Evolutionary conservation across 2,797 vertebrate genomes (phyloP).

Genomic region (Chaetophractus vellerosus): DNA sequence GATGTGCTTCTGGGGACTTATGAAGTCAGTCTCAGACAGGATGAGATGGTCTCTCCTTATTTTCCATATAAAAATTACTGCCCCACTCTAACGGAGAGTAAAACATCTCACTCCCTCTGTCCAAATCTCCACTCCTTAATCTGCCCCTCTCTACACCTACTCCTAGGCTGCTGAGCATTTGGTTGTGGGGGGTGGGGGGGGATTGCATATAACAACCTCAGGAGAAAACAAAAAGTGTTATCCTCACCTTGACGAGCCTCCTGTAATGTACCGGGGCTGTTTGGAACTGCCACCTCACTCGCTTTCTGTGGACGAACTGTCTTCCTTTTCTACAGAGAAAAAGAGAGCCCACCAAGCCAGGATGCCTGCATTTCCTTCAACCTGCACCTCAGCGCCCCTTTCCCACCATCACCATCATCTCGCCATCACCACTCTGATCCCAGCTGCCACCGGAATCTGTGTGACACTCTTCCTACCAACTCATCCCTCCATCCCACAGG

Average conservation of each 20-base stretch:
- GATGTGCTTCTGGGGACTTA: too few relatives aligned
- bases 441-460: not conserved
- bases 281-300: not conserved
- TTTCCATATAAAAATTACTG: not conserved
- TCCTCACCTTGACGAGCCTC: not conserved
- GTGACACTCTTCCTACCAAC: not conserved
- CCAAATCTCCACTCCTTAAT: not conserved
- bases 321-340: not conserved
- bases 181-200: not conserved
- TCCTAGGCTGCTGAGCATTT: not conserved
- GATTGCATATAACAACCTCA: not conserved
- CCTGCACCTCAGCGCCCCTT: not conserved
- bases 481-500: not conserved
- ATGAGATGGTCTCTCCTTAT: not conserved
- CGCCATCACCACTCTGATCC: not conserved
- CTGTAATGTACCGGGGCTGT: not conserved
- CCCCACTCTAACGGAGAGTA: not conserved
- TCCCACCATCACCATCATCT: not conserved
- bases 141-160: not conserved
- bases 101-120: not conserved
- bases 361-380: not conserved
- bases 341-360: not conserved
- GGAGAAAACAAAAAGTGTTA: not conserved
- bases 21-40: constrained; percentile 13
- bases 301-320: not conserved